Evolutionary conservation across 2,797 vertebrate genomes (phyloP), one percentile per base, ranked within the genome.

Genomic region (Pipistrellus kuhlii): DNA sequence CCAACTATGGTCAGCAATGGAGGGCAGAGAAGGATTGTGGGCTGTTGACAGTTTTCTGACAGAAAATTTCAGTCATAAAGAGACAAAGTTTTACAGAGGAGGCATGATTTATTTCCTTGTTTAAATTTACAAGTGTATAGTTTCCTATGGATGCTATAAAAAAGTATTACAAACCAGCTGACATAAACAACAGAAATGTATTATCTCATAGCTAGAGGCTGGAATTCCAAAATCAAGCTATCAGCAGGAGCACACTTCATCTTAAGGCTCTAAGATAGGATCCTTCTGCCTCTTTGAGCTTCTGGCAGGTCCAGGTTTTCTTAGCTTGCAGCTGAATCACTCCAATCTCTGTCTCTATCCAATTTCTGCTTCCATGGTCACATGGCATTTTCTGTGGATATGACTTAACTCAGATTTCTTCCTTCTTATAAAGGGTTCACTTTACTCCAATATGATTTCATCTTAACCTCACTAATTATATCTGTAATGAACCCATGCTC

Each of bases 31-130:
- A 68, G 13, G 53, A 80, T 38, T 93, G 25, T 69, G n/a, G 13
- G 8, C 18, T 55, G 38, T 48, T 57, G 44, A 76, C 38, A 80
- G 12, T 35, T 93, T 91, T 89, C 32, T 85, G 21, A 88, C 48
- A 14, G 80, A 51, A 55, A 46, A 53, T 78, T 57, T 88, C 53
- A 72, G 44, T 30, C 20, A 78, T 86, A 46, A 90, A 59, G 44
- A 92, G 32, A 82, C 27, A 85, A 85, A 90, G 30, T 11, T 81
- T 78, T 46, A 73, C 27, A 44, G 38, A 84, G 17, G 41, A 91
- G 62, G 32, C 59, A 59, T 21, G 25, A 30, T 88, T 88, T 87
- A 46, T 44, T 78, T 80, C 32, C 48, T 41, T 44, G 14, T 84
- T 78, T 66, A 46, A 64, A 20, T 84, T 89, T 48, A 46, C 23